Percentiles rank a stretch among this genome's conserved stretches.
These are phyloP conservation scores for Ganaspis brasiliensis DNA, from an alignment of 2,888 invertebrate species.

Conservation along the genomic window DNA sequence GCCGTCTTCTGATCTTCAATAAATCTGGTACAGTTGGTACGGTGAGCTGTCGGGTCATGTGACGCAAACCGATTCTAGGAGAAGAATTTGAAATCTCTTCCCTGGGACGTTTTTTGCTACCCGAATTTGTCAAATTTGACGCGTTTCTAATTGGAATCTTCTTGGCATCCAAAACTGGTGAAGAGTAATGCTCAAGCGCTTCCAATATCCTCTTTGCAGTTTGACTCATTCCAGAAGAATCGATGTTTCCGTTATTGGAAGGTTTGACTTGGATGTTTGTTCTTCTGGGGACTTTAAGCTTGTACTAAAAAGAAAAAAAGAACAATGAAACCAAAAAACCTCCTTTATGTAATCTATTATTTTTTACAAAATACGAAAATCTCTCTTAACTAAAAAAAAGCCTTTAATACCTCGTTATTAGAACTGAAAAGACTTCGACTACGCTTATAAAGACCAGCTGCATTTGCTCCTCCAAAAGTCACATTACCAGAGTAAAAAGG, in stretches of 20 bases:
- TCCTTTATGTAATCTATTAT: too few relatives aligned
- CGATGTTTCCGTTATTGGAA: constrained; percentile 74
- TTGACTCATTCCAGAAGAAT: constrained; percentile 83
- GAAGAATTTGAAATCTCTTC: constrained; percentile 66
- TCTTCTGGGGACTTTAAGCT: constrained; percentile 74
- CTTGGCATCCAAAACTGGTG: constrained; percentile 89
- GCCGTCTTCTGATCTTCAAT: constrained; percentile 83
- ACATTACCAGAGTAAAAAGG: constrained; percentile 90
- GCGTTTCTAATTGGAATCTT: constrained; percentile 85
- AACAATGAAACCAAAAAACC: too few relatives aligned
- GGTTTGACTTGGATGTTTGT: constrained; percentile 81
- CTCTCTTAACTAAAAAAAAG: constrained; percentile 30
- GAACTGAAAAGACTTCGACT: constrained; percentile 69
- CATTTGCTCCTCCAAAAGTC: constrained; percentile 87
- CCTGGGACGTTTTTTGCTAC: constrained; percentile 65
- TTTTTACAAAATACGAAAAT: too few relatives aligned
- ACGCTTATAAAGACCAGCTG: constrained; percentile 73
- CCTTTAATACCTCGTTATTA: constrained; percentile 65
- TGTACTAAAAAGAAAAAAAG: constrained; percentile 60
- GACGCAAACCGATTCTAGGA: constrained; percentile 74
- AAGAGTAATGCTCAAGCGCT: constrained; percentile 90
- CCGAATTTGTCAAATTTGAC: constrained; percentile 63
- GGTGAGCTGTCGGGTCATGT: constrained; percentile 81
- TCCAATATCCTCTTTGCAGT: constrained; percentile 91
- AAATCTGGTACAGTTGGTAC: constrained; percentile 86